phyloP scores from a whole-genome alignment of 2,888 invertebrate species.

The Aphidius colemani region DNA sequence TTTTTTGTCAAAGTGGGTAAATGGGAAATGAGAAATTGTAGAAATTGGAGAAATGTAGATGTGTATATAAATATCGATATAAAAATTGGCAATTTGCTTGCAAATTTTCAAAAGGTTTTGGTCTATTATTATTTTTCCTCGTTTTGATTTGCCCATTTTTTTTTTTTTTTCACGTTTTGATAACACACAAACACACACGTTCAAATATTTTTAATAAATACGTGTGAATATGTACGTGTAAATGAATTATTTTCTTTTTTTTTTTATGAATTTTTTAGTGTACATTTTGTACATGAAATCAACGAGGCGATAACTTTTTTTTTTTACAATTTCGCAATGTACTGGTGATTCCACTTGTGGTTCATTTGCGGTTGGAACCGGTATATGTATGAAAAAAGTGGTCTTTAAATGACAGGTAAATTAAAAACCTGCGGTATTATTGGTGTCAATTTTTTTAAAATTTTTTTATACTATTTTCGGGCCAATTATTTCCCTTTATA shows the following conservation, averaged over 20 bases:
- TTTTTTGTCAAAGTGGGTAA: no score
- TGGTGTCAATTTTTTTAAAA: slow-evolving; percentile 13
- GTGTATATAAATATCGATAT: slow-evolving; percentile 28
- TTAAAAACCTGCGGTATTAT: slow-evolving; percentile 24
- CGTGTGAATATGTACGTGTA: background rate
- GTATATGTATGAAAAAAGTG: slow-evolving; percentile 25
- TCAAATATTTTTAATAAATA: slow-evolving; percentile 9
- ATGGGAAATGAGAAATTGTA: slow-evolving; percentile 18
- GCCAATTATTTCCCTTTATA: background rate
- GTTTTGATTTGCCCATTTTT: background rate
- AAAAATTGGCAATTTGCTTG: slow-evolving; percentile 59
- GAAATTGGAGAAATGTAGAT: background rate
- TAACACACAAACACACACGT: slow-evolving; percentile 7
- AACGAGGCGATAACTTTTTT: slow-evolving; percentile 9
- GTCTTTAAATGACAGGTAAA: slow-evolving; percentile 35
- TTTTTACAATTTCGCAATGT: slow-evolving; percentile 3
- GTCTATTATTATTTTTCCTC: no score
- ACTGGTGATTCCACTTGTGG: slow-evolving; percentile 16
- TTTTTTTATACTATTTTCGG: background rate
- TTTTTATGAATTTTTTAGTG: background rate
- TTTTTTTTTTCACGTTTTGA: background rate
- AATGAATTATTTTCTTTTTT: background rate
- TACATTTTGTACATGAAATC: background rate
- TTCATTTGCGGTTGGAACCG: slow-evolving; percentile 25
- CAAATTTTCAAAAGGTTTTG: slow-evolving; percentile 48